Conservation (phyloP, 2,888 invertebrate genomes). For the Cryptus viduatorius region DNA sequence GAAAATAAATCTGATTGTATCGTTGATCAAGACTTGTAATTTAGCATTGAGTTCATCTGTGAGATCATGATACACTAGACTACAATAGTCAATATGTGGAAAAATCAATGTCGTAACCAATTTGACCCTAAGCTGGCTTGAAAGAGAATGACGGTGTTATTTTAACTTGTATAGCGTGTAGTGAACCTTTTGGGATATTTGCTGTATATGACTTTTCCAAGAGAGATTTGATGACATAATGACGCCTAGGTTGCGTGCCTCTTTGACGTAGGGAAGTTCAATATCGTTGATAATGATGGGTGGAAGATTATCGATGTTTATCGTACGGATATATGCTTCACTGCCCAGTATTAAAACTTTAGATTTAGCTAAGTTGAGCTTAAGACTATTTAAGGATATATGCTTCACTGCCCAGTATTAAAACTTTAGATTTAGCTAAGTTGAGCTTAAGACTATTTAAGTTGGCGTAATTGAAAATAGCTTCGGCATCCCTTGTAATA, state of each 20-base stretch:
- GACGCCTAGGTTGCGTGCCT: not conserved
- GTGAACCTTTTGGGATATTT: too few species aligned
- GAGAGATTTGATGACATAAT: not conserved
- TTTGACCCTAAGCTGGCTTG: too few species aligned
- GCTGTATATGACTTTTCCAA: too few species aligned
- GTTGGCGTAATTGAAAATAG: slow-evolving; percentile 3
- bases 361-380: too few species aligned
- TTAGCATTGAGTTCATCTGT: slow-evolving; percentile 7
- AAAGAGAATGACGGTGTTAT: too few species aligned
- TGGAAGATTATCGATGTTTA: too few species aligned
- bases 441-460: slow-evolving; percentile 20
- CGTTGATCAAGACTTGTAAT: slow-evolving; percentile 9
- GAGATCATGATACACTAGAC: slow-evolving; percentile 34
- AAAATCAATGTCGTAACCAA: not conserved
- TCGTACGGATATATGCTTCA: too few species aligned
- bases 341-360: too few species aligned
- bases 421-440: slow-evolving; percentile 34
- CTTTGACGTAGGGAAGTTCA: not conserved
- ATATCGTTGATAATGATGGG: too few species aligned
- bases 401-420: too few species aligned
- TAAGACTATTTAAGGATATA: too few species aligned
- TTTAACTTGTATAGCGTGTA: too few species aligned
- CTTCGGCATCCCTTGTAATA: not conserved
- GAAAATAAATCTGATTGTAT: slow-evolving; percentile 34
- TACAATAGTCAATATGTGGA: slow-evolving; percentile 40